These are phyloP conservation scores for Spinibarbus caldwelli DNA, from an alignment of 2,797 vertebrate species.

Conservation along the genomic window DNA sequence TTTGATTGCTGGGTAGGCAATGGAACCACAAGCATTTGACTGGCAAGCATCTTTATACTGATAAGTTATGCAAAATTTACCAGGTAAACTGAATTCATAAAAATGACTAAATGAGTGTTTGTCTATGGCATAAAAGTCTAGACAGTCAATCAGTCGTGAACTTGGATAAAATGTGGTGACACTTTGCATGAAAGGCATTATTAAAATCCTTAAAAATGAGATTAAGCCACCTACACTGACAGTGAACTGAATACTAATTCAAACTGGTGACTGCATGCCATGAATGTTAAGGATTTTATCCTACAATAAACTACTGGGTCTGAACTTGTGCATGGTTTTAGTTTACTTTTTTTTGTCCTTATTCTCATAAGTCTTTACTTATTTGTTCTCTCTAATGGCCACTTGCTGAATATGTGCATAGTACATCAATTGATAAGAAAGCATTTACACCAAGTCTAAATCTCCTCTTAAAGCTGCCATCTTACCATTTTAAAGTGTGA, in stretches of 20 bases:
- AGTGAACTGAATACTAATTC: neutral
- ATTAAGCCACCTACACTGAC: neutral
- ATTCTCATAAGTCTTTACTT: neutral
- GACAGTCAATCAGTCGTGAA: neutral
- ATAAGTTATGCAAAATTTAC: slow-evolving; percentile 30
- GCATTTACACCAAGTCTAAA: neutral
- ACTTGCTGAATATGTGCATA: neutral
- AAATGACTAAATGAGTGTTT: neutral
- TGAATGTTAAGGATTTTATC: neutral
- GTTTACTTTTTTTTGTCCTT: neutral
- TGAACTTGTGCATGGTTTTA: neutral
- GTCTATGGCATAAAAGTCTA: neutral
- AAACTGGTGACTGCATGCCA: neutral
- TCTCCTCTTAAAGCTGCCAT: neutral
- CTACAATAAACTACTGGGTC: neutral
- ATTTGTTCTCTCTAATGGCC: neutral
- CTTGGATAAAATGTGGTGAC: neutral
- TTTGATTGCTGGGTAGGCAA: neutral
- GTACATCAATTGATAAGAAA: neutral
- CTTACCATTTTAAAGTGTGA: slow-evolving; percentile 8
- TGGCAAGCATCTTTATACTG: neutral
- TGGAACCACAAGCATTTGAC: slow-evolving; percentile 29
- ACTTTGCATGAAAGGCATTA: neutral
- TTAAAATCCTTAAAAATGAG: neutral
- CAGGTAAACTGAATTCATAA: neutral